Conservation (phyloP, 2,113 vertebrate species). For the Coturnix japonica region DNA sequence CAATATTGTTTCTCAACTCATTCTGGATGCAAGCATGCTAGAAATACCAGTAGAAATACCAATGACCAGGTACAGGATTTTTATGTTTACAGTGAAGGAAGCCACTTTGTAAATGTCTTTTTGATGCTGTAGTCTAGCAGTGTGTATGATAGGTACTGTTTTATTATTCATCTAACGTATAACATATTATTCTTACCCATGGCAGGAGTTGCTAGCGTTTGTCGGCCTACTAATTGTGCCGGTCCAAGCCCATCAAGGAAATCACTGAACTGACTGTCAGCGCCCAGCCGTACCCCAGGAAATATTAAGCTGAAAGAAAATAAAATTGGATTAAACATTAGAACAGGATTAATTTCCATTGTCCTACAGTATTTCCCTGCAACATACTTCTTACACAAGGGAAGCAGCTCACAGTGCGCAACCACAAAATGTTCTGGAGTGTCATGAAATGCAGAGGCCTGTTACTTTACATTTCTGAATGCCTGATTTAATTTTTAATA, state of each 20-base stretch:
- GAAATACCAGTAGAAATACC: neutral
- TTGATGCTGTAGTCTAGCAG: neutral
- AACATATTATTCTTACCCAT: slow-evolving; percentile 87
- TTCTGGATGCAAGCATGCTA: neutral
- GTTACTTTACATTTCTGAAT: neutral
- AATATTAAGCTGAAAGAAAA: slow-evolving; percentile 88
- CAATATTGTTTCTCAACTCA: neutral
- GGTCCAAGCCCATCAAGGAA: slow-evolving; percentile 97
- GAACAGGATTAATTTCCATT: neutral
- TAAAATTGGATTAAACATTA: neutral
- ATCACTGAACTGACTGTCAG: slow-evolving; percentile 96
- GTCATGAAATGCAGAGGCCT: neutral
- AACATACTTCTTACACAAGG: neutral
- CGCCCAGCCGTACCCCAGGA: slow-evolving; percentile 92
- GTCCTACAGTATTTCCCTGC: neutral
- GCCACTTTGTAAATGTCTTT: neutral
- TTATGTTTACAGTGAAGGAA: neutral
- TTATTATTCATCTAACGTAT: neutral
- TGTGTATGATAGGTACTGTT: neutral
- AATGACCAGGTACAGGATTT: neutral
- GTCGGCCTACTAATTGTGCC: slow-evolving; percentile 94
- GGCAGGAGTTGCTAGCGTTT: slow-evolving; percentile 95
- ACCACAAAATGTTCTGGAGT: neutral
- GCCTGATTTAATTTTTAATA: neutral
- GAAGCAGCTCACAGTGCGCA: neutral